Evolutionary conservation across 2,888 invertebrate species (phyloP), one percentile per base, ranked within the genome.

Genomic region (Drosophila falleni): DNA sequence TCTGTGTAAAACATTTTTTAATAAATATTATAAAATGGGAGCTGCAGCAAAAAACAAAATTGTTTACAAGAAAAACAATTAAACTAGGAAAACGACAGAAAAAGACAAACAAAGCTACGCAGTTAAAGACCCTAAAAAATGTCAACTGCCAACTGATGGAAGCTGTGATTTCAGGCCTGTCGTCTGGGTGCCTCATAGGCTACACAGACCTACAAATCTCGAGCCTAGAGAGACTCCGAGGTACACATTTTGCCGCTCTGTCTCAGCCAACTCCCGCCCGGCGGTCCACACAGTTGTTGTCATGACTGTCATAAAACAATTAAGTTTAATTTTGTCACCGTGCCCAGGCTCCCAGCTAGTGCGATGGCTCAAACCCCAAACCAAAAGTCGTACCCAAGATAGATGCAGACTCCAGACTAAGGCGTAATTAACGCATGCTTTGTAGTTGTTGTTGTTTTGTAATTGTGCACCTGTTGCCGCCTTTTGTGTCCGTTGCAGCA

Each of bases 291-390:
- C 68, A 50, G 58, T 65, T 60, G 72, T 74, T 75, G 71, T n/a
- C n/a, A n/a, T n/a, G 44, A 16, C 70, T 81, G 88, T 89, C 90
- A 87, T 87, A 90, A 87, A 90, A 87, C 90, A 90, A 87, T 87
- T 87, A 90, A 90, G 74, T 89, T 87, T 87, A 90, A 90, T 87
- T 90, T 86, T 87, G 86, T 89, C 89, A 88, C 89, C 80, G 82
- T 75, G 85, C 78, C 66, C 64, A 60, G 55, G 65, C 59, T 26
- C 47, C 47, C 55, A 66, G 69, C 46, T 47, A 39, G 23, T 41
- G 26, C 19, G 58, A 51, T 33, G 47, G 61, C 71, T 53, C 54
- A 58, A 56, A 62, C 53, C 47, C 37, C 11, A 19, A 53, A 15
- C 35, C 29, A 55, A 33, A 33, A 23, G 35, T 50, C 26, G 16